Evolutionary conservation across 2,797 vertebrate genomes (phyloP), one percentile per base, ranked within the genome.

Genomic region (Eremophila alpestris): DNA sequence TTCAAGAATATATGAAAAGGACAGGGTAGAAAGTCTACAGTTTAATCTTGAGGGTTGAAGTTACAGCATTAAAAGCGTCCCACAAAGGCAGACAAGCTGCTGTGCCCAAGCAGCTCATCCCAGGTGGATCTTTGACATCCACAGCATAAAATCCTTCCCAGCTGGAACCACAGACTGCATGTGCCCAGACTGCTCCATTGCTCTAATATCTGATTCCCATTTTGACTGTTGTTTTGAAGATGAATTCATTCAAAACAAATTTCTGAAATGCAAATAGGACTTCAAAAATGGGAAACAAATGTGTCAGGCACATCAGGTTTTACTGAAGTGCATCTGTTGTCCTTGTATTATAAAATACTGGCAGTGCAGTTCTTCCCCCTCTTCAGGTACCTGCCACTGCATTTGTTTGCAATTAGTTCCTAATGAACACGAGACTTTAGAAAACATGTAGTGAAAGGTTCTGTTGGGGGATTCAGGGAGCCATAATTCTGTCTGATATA

Each of bases 401-500:
- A 62, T 91, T 93, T 94, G 74, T 94, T 94, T 88, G 51, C 76
- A 79, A 29, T 95, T 83, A 86, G 77, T 70, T 88, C 74, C n/a
- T 91, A 89, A 94, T 70, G 80, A 94, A 40, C 85, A n/a, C 1
- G 0, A 81, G 93, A 46, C 60, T 94, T 90, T 3, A 36, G 91
- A 86, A 94, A 96, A 94, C 85, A 94, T 43, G 74, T n/a, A 91
- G 59, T 0, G 0, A 88, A 90, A 83, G 48, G 63, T 76, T 89
- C 89, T 88, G 77, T 59, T 88, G 14, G 1, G 24, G 86, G 85
- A 67, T 64, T 79, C 73, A 49, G 87, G 91, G 87, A 91, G 52
- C 64, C 45, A 16, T 91, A 95, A 96, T 86, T 92, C 89, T 89
- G 60, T 36, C 91, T 96, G 89, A 91, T 94, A 36, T 64, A 86